phyloP scores from a whole-genome alignment of 2,113 vertebrate species.

The Arothron firmamentum region DNA sequence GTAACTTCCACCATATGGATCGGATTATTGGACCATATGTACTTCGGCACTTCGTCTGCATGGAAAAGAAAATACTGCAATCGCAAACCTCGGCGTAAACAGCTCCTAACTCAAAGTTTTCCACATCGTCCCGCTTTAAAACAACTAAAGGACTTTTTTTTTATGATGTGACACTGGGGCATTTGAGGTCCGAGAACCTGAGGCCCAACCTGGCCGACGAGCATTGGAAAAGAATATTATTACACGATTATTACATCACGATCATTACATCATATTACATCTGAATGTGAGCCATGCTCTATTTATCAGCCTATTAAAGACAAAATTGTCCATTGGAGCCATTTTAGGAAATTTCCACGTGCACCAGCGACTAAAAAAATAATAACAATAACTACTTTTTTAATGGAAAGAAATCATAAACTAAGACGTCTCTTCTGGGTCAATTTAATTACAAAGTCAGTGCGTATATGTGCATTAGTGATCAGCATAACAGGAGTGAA shows the following conservation, averaged over 20 bases:
- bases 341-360: slow-evolving; percentile 11
- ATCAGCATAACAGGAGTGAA: slow-evolving; percentile 7
- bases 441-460: slow-evolving; percentile 21
- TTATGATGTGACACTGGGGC: not conserved
- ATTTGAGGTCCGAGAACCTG: not conserved
- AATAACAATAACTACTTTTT: slow-evolving; percentile 28
- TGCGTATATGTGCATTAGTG: slow-evolving; percentile 6
- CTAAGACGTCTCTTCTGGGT: slow-evolving; percentile 17
- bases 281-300: slow-evolving; percentile 1
- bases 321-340: slow-evolving; percentile 5
- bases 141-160: not conserved
- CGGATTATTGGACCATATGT: slow-evolving; percentile 53
- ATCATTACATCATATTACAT: too few species aligned
- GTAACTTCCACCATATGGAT: slow-evolving; percentile 57
- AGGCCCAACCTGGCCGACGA: slow-evolving; percentile 4
- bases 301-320: slow-evolving; percentile 23
- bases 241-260: not conserved
- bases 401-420: slow-evolving; percentile 24
- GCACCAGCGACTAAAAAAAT: slow-evolving; percentile 22
- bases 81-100: slow-evolving; percentile 16
- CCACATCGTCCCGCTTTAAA: slow-evolving; percentile 8
- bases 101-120: slow-evolving; percentile 13
- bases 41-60: slow-evolving; percentile 14
- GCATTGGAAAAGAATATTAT: slow-evolving; percentile 3
- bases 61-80: slow-evolving; percentile 1